Evolutionary conservation across 1,140 invertebrate species (phyloP).

Genomic region (Anastatus disparis): DNA sequence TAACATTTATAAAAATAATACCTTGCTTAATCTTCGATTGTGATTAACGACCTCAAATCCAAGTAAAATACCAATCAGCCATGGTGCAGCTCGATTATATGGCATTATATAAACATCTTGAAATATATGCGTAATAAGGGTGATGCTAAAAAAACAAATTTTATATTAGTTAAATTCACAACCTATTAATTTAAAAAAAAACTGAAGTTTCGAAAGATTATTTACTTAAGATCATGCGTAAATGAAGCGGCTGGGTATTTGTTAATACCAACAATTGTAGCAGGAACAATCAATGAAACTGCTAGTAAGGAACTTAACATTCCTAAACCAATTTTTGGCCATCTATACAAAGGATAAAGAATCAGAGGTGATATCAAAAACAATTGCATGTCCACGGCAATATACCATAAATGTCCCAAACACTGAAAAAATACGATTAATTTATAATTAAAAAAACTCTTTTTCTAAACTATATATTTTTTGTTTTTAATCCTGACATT

Average conservation of each 20-base stretch:
- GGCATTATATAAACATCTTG: background rate
- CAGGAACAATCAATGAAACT: constrained; percentile 12
- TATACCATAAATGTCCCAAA: constrained; percentile 61
- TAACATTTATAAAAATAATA: too few species aligned
- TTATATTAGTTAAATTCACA: background rate
- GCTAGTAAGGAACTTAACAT: constrained; percentile 35
- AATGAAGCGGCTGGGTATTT: background rate
- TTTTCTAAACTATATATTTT: too few species aligned
- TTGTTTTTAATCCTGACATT: too few species aligned
- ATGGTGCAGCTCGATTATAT: constrained; percentile 33
- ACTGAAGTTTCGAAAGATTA: background rate
- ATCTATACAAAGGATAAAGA: constrained; percentile 51
- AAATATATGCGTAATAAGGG: background rate
- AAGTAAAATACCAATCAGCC: constrained; percentile 44
- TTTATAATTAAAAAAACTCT: too few species aligned
- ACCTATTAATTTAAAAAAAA: background rate
- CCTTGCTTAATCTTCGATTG: constrained; percentile 28
- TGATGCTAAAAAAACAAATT: background rate
- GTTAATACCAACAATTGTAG: constrained; percentile 3
- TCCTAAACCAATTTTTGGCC: constrained; percentile 43
- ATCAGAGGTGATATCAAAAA: constrained; percentile 58
- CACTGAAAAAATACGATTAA: constrained; percentile 48
- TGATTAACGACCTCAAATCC: constrained; percentile 36
- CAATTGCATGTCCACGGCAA: constrained; percentile 62
- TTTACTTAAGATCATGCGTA: background rate